Evolutionary conservation across 2,888 invertebrate species (phyloP), one percentile per base, ranked within the genome.

Genomic region (Sericinus montela): DNA sequence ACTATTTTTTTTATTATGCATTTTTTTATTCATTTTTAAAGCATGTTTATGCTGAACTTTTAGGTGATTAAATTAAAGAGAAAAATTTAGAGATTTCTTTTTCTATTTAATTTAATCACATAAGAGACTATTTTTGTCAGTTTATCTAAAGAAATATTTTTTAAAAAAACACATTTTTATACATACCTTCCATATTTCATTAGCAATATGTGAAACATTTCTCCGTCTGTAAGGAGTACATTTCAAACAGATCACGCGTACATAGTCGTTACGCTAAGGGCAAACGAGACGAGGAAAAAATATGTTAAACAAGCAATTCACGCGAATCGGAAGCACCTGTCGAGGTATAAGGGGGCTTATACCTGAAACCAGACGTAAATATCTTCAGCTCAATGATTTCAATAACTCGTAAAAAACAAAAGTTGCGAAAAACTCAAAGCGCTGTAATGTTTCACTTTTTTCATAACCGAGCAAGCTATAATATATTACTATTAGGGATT

Each of bases 231-330:
- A 16, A 44, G 46, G 37, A 30, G 15, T 32, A 48, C 38, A 67
- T 70, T 72, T 10, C 45, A 63, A 70, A 73, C 66, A 72, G 67
- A 67, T 67, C 70, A 75, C 68, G 66, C 59, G 65, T 70, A 63
- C 65, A 57, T 71, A 72, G 69, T 77, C 75, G 79, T 82, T 81
- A 78, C 74, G 70, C 59, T 75, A 73, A 75, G 73, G 69, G 75
- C 72, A 73, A 75, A 75, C 69, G 77, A 75, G 73, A 75, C 74
- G 73, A 69, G 70, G 74, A 73, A 78, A 32, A 82, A 80, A 83
- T 82, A 83, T 83, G 81, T 80, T 79, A 80, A 83, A 80, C 81
- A 84, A 83, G 82, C 82, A 76, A 81, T 81, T 82, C 76, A 62
- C 75, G 74, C 66, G 69, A 73, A 75, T 75, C 75, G 71, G 65